Evolutionary conservation across 2,797 vertebrate species (phyloP), one percentile per base, ranked within the genome.

Genomic region (Vireo griseus): DNA sequence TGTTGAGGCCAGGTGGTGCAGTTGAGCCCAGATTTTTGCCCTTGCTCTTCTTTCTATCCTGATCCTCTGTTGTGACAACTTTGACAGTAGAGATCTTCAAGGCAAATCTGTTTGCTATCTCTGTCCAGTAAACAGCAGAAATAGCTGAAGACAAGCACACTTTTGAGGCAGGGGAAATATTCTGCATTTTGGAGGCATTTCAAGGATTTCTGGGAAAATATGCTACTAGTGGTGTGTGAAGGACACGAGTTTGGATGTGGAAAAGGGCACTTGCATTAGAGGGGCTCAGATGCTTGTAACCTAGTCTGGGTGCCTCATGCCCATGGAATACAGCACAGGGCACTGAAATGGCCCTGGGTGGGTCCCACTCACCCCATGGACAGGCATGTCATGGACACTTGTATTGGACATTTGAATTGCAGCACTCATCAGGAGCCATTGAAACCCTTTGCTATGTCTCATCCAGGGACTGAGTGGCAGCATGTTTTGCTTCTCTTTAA

Each of bases 311-410:
- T 74, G 19, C 33, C 42, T 77, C 0, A 0, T 69, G 45, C n/a
- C 54, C 8, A 4, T 12, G 2, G 10, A 6, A 13, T 44, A 9
- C 12, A 48, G 21, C 1, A 2, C 6, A 54, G 51, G 39, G 39
- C 4, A 3, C 35, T 0, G 0, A 68, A 55, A 2, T 74, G 76
- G 33, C 54, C 31, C 33, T 31, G 57, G 22, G 9, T 47, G 58
- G 10, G 25, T 77, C 9, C 5, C 40, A 47, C 33, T 25, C 16
- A 47, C 33, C 28, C 16, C 20, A 0, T 15, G 37, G 63, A 26
- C 25, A 35, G 77, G 21, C 8, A 2, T 7, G 8, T 13, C 5
- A 1, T 2, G 1, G 65, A 28, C 39, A 31, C 40, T 83, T 33
- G 47, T 33, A 14, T 10, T 45, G 39, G n/a, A 31, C 65, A 33